These are phyloP conservation scores for Oreochromis tanganicae DNA, from an alignment of 2,113 vertebrate genomes.

Conservation along the genomic window DNA sequence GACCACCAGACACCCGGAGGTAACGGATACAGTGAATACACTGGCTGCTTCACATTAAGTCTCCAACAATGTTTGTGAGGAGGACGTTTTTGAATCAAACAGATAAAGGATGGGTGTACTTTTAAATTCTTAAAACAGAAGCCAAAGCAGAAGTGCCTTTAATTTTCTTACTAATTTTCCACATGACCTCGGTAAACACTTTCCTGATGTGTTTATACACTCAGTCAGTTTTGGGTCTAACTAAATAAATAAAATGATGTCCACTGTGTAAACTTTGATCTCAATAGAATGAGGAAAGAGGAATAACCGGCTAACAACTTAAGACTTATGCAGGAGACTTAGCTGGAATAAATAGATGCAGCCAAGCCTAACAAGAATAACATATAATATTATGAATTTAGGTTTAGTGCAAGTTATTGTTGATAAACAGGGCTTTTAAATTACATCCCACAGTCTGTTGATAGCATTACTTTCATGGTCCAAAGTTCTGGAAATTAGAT, in stretches of 20 bases:
- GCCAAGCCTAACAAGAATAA: neutral
- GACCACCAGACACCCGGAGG: slow-evolving; percentile 47
- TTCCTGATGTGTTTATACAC: neutral
- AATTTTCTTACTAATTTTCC: neutral
- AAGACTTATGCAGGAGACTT: neutral
- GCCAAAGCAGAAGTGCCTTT: neutral
- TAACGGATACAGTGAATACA: neutral
- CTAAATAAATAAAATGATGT: neutral
- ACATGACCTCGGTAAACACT: neutral
- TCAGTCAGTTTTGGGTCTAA: neutral
- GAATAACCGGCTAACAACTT: neutral
- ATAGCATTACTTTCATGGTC: neutral
- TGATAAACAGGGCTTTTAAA: neutral
- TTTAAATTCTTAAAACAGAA: neutral
- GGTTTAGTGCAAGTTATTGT: neutral
- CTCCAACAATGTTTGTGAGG: neutral
- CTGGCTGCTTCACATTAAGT: neutral
- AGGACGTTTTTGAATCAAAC: neutral
- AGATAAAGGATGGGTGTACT: neutral
- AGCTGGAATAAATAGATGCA: neutral
- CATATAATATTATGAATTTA: neutral
- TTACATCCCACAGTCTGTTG: neutral
- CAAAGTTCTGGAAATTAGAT: neutral
- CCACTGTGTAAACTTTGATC: neutral
- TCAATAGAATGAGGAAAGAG: neutral